A percentile compares a stretch with the other conserved stretches of the same genome.
These are phyloP conservation scores for Apodemus speciosus DNA, from an alignment of 2,113 vertebrate genomes.

Conservation along the genomic window DNA sequence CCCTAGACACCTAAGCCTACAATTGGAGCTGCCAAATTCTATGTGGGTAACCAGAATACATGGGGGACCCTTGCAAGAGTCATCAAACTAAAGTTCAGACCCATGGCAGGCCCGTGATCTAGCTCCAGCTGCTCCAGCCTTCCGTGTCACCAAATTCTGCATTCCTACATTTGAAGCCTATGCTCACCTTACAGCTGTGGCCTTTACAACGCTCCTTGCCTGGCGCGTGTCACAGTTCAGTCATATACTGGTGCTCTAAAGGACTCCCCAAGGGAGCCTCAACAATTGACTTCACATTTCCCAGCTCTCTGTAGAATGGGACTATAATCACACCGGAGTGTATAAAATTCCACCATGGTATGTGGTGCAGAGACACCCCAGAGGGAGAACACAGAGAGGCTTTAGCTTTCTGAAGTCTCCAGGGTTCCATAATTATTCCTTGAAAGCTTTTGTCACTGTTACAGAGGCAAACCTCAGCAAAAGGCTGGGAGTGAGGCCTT, in stretches of 20 bases:
- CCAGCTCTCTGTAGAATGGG: conserved; percentile 18
- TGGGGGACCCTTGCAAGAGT: neutral
- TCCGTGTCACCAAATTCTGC: neutral
- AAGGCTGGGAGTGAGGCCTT: neutral
- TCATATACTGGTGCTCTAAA: neutral
- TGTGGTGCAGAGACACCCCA: neutral
- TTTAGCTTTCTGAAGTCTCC: conserved; percentile 11
- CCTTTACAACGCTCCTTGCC: neutral
- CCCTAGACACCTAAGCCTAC: neutral
- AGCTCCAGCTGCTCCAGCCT: neutral
- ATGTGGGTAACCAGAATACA: neutral
- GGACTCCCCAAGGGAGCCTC: neutral
- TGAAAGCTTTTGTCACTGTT: neutral
- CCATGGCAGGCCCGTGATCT: neutral
- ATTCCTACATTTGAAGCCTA: neutral
- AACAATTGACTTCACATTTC: neutral
- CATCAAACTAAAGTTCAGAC: neutral
- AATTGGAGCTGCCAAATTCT: neutral
- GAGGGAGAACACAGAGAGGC: neutral
- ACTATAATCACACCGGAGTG: neutral
- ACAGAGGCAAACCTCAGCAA: neutral
- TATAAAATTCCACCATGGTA: neutral
- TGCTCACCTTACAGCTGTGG: neutral
- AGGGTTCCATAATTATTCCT: conserved; percentile 19
- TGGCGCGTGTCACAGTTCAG: neutral